Percentiles rank a stretch among this genome's conserved stretches.
phyloP scores from a whole-genome alignment of 2,888 invertebrate species.

The Toxonevra muliebris region DNA sequence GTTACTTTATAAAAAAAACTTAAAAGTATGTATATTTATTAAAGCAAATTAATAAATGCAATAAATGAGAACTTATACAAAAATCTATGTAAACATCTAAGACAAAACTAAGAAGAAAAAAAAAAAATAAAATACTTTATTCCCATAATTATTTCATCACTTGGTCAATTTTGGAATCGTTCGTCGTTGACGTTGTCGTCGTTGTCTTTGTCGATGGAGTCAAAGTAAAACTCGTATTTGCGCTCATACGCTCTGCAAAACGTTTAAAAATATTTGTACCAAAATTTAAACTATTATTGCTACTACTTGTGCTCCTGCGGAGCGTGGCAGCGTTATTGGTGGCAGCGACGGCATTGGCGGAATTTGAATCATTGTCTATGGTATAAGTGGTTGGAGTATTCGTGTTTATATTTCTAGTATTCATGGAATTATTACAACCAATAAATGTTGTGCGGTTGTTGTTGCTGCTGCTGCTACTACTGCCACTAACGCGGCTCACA shows the following conservation, averaged over 20 bases:
- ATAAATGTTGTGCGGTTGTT: constrained; percentile 29
- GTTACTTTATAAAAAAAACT: background rate
- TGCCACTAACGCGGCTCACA: constrained; percentile 48
- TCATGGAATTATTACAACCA: constrained; percentile 22
- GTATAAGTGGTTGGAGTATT: constrained; percentile 31
- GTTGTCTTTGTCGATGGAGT: constrained; percentile 30
- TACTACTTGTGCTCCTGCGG: constrained; percentile 43
- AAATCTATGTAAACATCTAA: constrained; percentile 7
- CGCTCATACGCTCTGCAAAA: constrained; percentile 61
- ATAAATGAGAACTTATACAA: constrained; percentile 43
- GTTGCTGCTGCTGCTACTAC: constrained; percentile 38
- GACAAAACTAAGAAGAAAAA: background rate
- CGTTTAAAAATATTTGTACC: constrained; percentile 63
- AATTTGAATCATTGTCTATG: constrained; percentile 22
- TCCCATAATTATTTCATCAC: background rate
- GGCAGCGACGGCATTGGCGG: constrained; percentile 30
- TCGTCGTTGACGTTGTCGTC: constrained; percentile 24
- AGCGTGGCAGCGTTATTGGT: constrained; percentile 35
- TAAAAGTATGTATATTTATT: constrained; percentile 23
- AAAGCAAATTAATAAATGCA: constrained; percentile 31
- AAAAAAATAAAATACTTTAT: constrained; percentile 26
- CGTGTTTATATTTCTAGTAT: constrained; percentile 13
- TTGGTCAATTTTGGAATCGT: background rate
- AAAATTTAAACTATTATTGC: constrained; percentile 53
- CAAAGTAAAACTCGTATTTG: constrained; percentile 40